These are phyloP conservation scores for Agonum fuliginosum DNA, from an alignment of 2,888 invertebrate species.

Conservation along the genomic window DNA sequence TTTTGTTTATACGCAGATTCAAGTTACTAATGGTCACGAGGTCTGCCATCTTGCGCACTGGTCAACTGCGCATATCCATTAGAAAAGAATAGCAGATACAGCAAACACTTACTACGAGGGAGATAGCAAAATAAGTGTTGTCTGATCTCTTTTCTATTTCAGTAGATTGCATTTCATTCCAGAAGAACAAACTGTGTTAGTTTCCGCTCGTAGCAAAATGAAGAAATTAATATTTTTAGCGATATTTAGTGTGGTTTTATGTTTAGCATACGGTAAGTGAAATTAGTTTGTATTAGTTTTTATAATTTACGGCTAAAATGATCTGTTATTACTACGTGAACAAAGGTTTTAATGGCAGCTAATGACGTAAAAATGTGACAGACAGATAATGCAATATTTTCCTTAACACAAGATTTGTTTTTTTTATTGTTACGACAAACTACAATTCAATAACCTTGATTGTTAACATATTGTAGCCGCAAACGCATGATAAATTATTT, in stretches of 20 bases:
- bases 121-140: constrained; percentile 25
- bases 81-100: constrained; percentile 30
- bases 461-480: background rate
- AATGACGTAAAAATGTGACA: constrained; percentile 57
- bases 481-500: background rate
- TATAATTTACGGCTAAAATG: constrained; percentile 16
- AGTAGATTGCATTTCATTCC: constrained; percentile 54
- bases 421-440: background rate
- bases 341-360: constrained; percentile 58
- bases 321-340: constrained; percentile 24
- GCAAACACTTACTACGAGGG: constrained; percentile 14
- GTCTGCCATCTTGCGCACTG: constrained; percentile 26
- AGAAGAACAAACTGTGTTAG: constrained; percentile 24
- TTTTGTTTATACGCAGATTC: constrained; percentile 48
- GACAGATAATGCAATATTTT: constrained; percentile 39
- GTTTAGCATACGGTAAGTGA: constrained; percentile 45
- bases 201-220: constrained; percentile 46
- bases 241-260: constrained; percentile 37
- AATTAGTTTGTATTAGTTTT: background rate
- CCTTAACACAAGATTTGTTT: background rate
- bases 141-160: constrained; percentile 50
- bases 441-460: background rate
- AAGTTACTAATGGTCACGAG: constrained; percentile 56
- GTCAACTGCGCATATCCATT: constrained; percentile 25
- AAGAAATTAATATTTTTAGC: constrained; percentile 50